These are phyloP conservation scores for Gopherus flavomarginatus DNA, from an alignment of 2,113 vertebrate species.

Conservation along the genomic window DNA sequence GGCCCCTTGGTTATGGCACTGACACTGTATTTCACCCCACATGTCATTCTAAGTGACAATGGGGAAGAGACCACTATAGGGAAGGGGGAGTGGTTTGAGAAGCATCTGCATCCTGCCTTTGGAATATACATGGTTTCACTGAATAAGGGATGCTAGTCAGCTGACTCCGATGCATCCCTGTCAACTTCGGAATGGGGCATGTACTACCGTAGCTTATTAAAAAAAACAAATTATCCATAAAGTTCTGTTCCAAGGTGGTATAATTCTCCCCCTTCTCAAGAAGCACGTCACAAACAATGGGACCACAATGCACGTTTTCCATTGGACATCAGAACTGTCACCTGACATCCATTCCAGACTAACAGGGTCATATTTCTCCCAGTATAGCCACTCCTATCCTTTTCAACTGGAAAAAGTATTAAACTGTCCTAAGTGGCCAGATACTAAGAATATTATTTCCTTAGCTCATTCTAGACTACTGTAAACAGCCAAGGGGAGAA, in stretches of 20 bases:
- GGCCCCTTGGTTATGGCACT: accelerated
- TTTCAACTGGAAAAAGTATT: slow-evolving; percentile 47
- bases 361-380: slow-evolving; percentile 73
- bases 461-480: slow-evolving; percentile 36
- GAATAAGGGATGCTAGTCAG: background rate
- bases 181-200: background rate
- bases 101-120: background rate
- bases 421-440: slow-evolving; percentile 22
- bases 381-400: slow-evolving; percentile 43
- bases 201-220: background rate
- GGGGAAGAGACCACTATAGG: background rate
- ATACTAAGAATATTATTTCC: slow-evolving; percentile 9
- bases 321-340: slow-evolving; percentile 20
- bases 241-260: background rate
- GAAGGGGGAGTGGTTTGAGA: background rate
- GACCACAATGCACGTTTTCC: slow-evolving; percentile 10
- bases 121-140: background rate
- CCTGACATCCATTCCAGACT: slow-evolving; percentile 73
- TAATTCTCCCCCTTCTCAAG: background rate
- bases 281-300: background rate
- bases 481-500: slow-evolving; percentile 49
- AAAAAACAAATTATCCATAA: background rate
- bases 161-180: background rate
- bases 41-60: accelerated
- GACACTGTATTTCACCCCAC: background rate